These are phyloP conservation scores for Scaptomyza caliginosa DNA, from an alignment of 2,888 invertebrate genomes.

Conservation along the genomic window DNA sequence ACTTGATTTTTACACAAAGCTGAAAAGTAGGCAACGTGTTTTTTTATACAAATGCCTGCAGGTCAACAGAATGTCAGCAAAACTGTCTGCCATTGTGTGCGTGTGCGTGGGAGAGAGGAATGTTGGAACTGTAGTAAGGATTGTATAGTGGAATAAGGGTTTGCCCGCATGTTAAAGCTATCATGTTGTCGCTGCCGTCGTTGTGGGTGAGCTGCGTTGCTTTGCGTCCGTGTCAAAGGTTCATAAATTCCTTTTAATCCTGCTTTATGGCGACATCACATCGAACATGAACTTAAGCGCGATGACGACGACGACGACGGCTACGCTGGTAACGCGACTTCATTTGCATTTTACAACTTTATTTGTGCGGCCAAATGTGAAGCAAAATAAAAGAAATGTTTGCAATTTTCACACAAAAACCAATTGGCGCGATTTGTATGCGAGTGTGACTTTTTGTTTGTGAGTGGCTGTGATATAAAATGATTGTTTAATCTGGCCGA, in stretches of 20 bases:
- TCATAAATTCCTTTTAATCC: constrained; percentile 78
- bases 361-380: constrained; percentile 62
- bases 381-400: constrained; percentile 64
- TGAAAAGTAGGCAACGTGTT: constrained; percentile 44
- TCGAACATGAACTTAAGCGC: constrained; percentile 79
- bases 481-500: constrained; percentile 67
- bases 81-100: constrained; percentile 18
- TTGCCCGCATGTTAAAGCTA: constrained; percentile 56
- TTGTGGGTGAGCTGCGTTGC: constrained; percentile 19
- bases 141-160: background rate
- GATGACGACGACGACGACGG: constrained; percentile 14
- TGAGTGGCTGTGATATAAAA: constrained; percentile 47
- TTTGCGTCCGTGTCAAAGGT: constrained; percentile 74
- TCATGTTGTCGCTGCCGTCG: constrained; percentile 51
- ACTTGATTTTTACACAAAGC: background rate
- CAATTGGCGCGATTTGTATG: constrained; percentile 61
- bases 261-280: constrained; percentile 78
- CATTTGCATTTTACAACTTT: constrained; percentile 79
- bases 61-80: constrained; percentile 55
- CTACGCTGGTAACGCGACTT: constrained; percentile 46
- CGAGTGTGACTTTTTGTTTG: constrained; percentile 1
- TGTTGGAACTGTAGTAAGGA: background rate
- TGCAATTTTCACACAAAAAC: constrained; percentile 58
- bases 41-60: constrained; percentile 51
- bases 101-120: constrained; percentile 13